Base-by-base conservation (phyloP, 2,113 vertebrate genomes). In the Labrus mixtus region DNA sequence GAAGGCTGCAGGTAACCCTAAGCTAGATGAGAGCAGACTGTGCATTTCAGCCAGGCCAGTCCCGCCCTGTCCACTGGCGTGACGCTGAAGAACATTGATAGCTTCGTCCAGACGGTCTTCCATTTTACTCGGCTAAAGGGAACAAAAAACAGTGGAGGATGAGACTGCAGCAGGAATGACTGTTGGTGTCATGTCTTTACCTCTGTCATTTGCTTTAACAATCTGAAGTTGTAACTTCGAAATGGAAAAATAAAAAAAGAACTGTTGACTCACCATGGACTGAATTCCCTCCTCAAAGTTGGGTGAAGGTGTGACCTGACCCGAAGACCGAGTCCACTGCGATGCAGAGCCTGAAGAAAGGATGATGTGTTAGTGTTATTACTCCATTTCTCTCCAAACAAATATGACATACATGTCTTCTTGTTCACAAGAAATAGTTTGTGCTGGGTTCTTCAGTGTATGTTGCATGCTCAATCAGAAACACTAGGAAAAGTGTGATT, bases 61-160 rank as follows among this genome's bases (percentile, higher is more conserved):
- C 68, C 87, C 91, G 29, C 90, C 89, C 22, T 96, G 92, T 60
- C 96, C 97, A 53, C 97, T 96, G 0, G 97, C 97, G 0, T 99
- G 97, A 80, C 95, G 97, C 76, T 97, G 94, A 80, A 99, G 94
- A 80, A 99, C 98, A 0, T 97, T 96, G 90, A 99, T 96, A 64
- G 97, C 98, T 92, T 99, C 98, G 0, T 98, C 98, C 91, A 99
- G 93, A 69, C 93, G 96, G 89, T 99, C 98, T 82, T 98, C 97
- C 95, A 99, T 92, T 90, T 99, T 99, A 93, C 81, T 98, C 91
- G 96, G 95, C 91, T 93, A 68, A 23, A 77, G 29, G 62, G 12
- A 25, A 17, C 3, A 60, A 69, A 69, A 41, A 65, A 74, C 19
- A 43, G 25, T 4, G 11, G 3, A 58, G 1, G 8, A 15, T 63